Conservation (phyloP, 2,797 vertebrate species). For the Sebastes umbrosus region DNA sequence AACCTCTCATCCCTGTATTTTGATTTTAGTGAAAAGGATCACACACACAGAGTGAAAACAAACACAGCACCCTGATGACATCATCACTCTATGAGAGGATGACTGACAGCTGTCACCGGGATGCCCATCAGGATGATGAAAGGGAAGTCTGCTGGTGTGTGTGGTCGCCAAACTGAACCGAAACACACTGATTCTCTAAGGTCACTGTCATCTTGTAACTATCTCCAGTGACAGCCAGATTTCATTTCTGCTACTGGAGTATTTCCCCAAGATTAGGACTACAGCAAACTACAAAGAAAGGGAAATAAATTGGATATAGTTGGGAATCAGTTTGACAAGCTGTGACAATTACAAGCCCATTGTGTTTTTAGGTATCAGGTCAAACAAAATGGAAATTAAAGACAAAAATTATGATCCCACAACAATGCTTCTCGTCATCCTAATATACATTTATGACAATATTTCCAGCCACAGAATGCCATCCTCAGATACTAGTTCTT, state of each 20-base stretch:
- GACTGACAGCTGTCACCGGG: constrained; percentile 51
- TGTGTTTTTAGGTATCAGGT: neutral
- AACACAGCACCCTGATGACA: constrained; percentile 19
- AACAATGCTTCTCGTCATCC: neutral
- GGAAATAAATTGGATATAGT: neutral
- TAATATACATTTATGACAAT: neutral
- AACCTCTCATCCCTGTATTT: neutral
- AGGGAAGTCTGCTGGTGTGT: constrained; percentile 15
- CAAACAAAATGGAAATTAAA: neutral
- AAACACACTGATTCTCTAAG: constrained; percentile 8
- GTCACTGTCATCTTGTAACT: neutral
- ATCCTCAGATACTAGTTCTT: neutral
- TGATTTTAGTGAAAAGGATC: neutral
- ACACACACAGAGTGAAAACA: constrained; percentile 21
- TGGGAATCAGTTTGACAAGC: neutral
- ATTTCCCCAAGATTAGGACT: neutral
- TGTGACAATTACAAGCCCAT: neutral
- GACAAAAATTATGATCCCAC: neutral
- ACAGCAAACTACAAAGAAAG: neutral
- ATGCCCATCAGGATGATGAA: constrained; percentile 31
- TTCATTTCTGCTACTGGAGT: neutral
- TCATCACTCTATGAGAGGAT: constrained; percentile 4
- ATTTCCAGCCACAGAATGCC: neutral
- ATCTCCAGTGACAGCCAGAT: neutral
- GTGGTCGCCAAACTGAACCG: constrained; percentile 15